Base-by-base conservation (phyloP, 2,888 invertebrate species). In the Aphidoletes aphidimyza region DNA sequence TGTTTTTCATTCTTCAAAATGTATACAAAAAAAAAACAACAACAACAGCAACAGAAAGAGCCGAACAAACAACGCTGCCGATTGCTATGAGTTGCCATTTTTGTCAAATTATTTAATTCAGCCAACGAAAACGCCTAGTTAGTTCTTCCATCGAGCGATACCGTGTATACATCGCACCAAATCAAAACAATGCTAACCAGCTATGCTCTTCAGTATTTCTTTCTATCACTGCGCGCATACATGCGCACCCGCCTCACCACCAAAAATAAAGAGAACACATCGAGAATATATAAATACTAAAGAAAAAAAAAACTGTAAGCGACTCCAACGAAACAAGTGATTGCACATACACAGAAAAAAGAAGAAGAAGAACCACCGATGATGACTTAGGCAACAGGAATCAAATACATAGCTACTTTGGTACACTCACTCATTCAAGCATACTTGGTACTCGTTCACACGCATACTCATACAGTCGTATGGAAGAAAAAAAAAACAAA, bases 181-280 rank as follows among this genome's bases (percentile, higher is more conserved):
- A 69, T 69, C 69, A 69, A 69, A 69, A 30, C 69, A 69, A 30
- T 69, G 69, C 34, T 69, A 69, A 69, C 69, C 26, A 69, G 69
- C n/a, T n/a, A n/a, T n/a, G n/a, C n/a, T 69, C 69, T 69, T 69
- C 69, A 69, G 30, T 30, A 69, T 69, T 69, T 69, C 17, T 30
- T 30, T 69, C 54, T 47, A 17, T 47, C 47, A 17, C 9, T 47
- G 9, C 22, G 22, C 6, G 22, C 9, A 14, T 47, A 14, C 47
- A 11, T 3, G 34, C 69, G 26, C 69, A 69, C 34, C 8, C 34
- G 34, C 54, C 11, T 30, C 22, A 54, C 26, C 54, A 54, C 26
- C 47, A n/a, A 54, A 54, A 54, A 8, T 8, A 54, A 47, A 47
- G 47, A 19, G 47, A 47, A 47, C 17, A 47, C 47, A 3, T 19